Evolutionary conservation across 2,113 vertebrate species (phyloP).

Genomic region (Speoplatyrhinus poulsoni): DNA sequence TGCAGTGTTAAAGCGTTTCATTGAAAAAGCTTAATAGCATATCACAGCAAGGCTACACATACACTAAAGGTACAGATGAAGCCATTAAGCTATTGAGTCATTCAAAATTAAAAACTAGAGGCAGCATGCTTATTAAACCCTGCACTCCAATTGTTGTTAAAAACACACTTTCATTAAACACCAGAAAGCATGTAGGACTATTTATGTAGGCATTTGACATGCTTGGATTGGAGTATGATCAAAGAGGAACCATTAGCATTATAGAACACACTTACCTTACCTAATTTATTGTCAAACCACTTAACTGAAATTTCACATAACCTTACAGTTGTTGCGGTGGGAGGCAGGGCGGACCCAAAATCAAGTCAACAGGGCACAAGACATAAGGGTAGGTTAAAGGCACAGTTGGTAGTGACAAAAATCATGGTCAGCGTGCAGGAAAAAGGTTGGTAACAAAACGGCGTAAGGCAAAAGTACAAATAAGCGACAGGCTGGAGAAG

Average conservation of each 20-base stretch:
- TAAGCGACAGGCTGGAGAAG: too few species aligned
- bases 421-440: too few species aligned
- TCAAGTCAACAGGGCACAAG: too few species aligned
- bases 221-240: neutral
- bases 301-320: too few species aligned
- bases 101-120: neutral
- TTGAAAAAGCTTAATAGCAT: neutral
- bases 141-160: neutral
- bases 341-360: too few species aligned
- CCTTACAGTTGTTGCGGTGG: too few species aligned
- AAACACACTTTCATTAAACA: neutral
- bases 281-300: too few species aligned
- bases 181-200: neutral
- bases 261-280: neutral
- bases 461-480: too few species aligned
- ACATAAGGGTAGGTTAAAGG: too few species aligned
- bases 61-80: neutral
- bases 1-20: neutral
- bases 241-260: neutral
- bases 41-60: neutral
- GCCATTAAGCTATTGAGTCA: neutral
- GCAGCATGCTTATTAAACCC: neutral
- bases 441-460: too few species aligned
- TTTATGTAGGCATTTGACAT: neutral
- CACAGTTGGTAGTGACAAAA: too few species aligned